Base-by-base conservation (phyloP, 2,113 vertebrate genomes). In the Scomber japonicus region DNA sequence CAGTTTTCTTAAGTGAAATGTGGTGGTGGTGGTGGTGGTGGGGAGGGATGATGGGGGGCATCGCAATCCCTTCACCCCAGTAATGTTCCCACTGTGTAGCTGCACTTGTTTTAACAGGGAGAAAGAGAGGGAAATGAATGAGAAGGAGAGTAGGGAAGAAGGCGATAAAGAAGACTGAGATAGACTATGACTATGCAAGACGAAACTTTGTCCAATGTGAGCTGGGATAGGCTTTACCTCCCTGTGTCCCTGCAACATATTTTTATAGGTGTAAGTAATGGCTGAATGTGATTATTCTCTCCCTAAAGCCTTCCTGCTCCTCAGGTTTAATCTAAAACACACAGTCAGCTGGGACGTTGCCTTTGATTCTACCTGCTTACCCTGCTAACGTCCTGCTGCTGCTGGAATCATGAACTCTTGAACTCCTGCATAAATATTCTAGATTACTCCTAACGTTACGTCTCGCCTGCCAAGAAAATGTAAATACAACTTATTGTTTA, bases 51-150 rank as follows among this genome's bases (percentile, higher is more conserved):
- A 7, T 51, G 19, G 31, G 27, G 4, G 59, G 62, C 53, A 31
- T 16, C 11, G 12, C 46, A 45, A 69, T 86, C 50, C 55, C 24
- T 63, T 45, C 14, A 17, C 57, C 63, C 24, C 24, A 53, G 49
- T 48, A 55, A 50, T 81, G 60, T 59, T 72, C 21, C 27, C 1
- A 19, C 57, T 68, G 65, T 83, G 71, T 81, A 81, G 77, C 51
- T 16, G 51, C 53, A 62, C 56, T 75, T 63, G 67, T 79, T 61
- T 56, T 44, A 65, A 49, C 17, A 2, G 13, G 0, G 0, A 51
- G 49, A 78, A 75, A 55, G 50, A 16, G 35, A 57, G 35, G 30
- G 45, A 75, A 57, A 75, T 62, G 49, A 67, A 40, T 12, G 8
- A 30, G 45, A 11, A 65, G 5, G 16, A 24, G 16, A 62, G 45